Conservation (phyloP, 2,113 vertebrate genomes). For the Neolamprologus kungweensis region DNA sequence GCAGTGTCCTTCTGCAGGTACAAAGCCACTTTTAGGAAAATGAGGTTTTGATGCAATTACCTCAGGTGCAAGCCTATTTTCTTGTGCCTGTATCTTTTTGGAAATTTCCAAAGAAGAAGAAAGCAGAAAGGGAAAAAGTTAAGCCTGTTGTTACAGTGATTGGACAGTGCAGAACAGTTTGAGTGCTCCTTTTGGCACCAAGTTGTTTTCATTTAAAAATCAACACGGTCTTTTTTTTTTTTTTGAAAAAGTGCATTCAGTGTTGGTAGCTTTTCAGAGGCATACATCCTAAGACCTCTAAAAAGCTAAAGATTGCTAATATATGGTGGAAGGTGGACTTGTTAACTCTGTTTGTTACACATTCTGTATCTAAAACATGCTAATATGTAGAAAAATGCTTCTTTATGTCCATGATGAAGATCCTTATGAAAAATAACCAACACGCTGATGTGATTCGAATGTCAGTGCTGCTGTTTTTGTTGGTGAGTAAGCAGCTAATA, state of each 20-base stretch:
- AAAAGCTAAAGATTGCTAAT: neutral
- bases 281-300: neutral
- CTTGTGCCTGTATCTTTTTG: neutral
- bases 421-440: neutral
- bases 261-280: neutral
- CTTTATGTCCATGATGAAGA: neutral
- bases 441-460: neutral
- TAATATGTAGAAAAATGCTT: neutral
- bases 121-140: neutral
- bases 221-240: neutral
- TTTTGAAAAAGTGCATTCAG: neutral
- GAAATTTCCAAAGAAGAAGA: neutral
- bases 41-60: neutral
- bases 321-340: neutral
- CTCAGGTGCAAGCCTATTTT: neutral
- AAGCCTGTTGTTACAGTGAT: neutral
- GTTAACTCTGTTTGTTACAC: neutral
- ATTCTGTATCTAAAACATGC: neutral
- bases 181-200: neutral
- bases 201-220: neutral
- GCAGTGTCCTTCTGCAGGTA: neutral
- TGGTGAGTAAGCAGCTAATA: neutral
- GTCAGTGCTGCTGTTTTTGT: neutral
- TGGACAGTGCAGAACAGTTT: neutral
- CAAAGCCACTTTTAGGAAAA: neutral